Evolutionary conservation across 2,797 vertebrate genomes (phyloP), one percentile per base, ranked within the genome.

Genomic region (Poeciliopsis presidionis): DNA sequence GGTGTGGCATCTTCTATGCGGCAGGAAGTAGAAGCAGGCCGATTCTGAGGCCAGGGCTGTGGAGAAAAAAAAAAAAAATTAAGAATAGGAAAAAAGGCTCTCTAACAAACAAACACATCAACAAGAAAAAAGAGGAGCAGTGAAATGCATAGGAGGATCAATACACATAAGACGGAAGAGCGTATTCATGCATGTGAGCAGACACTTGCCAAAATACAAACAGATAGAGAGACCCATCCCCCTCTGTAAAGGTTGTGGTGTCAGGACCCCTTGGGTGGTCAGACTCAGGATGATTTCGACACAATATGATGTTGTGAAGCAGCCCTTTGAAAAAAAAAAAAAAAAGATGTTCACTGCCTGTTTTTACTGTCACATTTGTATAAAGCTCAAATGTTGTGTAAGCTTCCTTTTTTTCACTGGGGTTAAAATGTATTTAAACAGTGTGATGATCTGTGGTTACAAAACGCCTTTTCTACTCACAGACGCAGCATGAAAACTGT

Each of bases 251-350:
- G 93, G 92, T 91, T 94, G 90, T 81, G 88, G 91, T 94, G 90
- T 94, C 91, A 93, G 87, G 92, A 93, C 92, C 94, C 92, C 93
- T 93, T 94, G 94, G 94, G 94, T 95, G 95, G 95, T 95, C 94
- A 95, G 87, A 92, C 92, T 94, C 90, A 95, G 94, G 93, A 94
- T 93, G 91, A 94, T 94, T 93, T 93, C 86, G 79, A 91, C 88
- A 92, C 89, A 93, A 90, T 92, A 91, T 93, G 91, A 92, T 84
- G 45, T 47, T 86, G 84, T 84, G 77, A 81, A 84, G 86, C 81
- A 90, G 87, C 85, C 75, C 82, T 86, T 86, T 83, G 55, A 82
- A 86, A 84, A 55, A 20, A 49, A 49, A 20, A 43, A 74, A 59
- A 45, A 73, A 82, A 87, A 87, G 81, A 86, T 28, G 75, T 74